Conservation (phyloP, 2,888 invertebrate genomes). For the Pachycephus smyrnensis region DNA sequence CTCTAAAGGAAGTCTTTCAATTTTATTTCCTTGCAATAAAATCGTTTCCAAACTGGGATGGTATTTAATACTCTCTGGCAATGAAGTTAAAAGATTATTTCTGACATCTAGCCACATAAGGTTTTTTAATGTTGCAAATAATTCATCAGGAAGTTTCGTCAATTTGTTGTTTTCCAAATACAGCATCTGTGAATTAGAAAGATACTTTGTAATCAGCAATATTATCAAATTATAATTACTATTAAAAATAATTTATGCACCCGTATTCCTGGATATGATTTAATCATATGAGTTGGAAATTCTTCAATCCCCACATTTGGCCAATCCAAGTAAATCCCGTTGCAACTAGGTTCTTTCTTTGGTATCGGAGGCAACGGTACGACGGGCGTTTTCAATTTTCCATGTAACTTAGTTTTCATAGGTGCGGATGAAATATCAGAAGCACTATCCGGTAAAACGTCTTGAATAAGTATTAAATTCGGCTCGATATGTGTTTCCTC, state of each 20-base stretch:
- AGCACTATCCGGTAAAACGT: constrained; percentile 30
- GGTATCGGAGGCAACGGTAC: constrained; percentile 20
- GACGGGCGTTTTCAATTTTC: constrained; percentile 13
- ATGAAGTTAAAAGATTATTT: constrained; percentile 70
- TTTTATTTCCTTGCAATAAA: constrained; percentile 73
- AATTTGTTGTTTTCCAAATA: constrained; percentile 72
- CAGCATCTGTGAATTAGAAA: constrained; percentile 62
- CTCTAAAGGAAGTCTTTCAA: constrained; percentile 73
- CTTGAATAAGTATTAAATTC: constrained; percentile 30
- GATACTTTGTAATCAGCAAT: not conserved
- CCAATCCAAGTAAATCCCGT: constrained; percentile 44
- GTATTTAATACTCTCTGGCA: constrained; percentile 72
- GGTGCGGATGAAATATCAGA: constrained; percentile 36
- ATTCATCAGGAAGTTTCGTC: constrained; percentile 69
- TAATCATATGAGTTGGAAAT: constrained; percentile 42
- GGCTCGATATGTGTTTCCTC: constrained; percentile 26
- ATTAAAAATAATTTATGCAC: constrained; percentile 29
- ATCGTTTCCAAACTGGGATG: constrained; percentile 74
- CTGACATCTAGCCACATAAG: constrained; percentile 77
- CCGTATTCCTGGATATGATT: constrained; percentile 36
- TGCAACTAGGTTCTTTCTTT: constrained; percentile 37
- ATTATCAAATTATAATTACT: not conserved
- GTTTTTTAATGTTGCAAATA: constrained; percentile 71
- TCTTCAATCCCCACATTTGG: constrained; percentile 33
- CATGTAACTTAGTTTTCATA: constrained; percentile 27